Conservation (phyloP, 2,797 vertebrate genomes). For the Phataginus tetradactyla region DNA sequence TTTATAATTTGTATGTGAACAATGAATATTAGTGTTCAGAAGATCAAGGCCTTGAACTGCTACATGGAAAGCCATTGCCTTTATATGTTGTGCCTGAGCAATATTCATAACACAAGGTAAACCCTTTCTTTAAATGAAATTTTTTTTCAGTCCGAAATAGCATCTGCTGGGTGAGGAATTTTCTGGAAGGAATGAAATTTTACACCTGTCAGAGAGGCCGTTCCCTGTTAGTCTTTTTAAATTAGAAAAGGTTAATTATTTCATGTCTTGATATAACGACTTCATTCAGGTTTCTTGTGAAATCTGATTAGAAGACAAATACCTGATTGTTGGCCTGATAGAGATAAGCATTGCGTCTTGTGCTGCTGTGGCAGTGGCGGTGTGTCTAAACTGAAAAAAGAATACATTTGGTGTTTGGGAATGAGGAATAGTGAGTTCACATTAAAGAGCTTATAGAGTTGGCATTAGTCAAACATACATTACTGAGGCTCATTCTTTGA, state of each 20-base stretch:
- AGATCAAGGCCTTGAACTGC: conserved; percentile 39
- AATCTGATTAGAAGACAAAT: conserved; percentile 68
- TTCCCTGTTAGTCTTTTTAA: conserved; percentile 68
- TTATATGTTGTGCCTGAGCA: neutral
- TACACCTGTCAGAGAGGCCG: conserved; percentile 63
- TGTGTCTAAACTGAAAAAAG: neutral
- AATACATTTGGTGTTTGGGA: conserved; percentile 44
- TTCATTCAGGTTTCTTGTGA: conserved; percentile 52
- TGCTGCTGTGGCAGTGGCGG: neutral
- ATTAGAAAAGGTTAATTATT: conserved; percentile 77
- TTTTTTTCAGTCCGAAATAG: conserved; percentile 54
- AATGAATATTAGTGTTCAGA: conserved; percentile 43
- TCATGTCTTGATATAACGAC: conserved; percentile 53
- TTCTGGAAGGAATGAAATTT: conserved; percentile 71
- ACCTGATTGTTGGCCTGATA: conserved; percentile 47
- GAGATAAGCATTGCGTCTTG: conserved; percentile 47
- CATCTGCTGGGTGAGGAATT: conserved; percentile 64
- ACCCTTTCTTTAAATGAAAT: conserved; percentile 23
- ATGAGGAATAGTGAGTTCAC: conserved; percentile 52
- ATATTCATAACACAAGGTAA: conserved; percentile 40
- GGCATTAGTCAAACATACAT: conserved; percentile 45
- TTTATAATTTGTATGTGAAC: neutral
- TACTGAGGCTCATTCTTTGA: conserved; percentile 22
- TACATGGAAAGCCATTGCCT: neutral
- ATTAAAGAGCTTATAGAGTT: conserved; percentile 39